Evolutionary conservation across 2,888 invertebrate species (phyloP).

Genomic region (Aphelenchoides bicaudatus): DNA sequence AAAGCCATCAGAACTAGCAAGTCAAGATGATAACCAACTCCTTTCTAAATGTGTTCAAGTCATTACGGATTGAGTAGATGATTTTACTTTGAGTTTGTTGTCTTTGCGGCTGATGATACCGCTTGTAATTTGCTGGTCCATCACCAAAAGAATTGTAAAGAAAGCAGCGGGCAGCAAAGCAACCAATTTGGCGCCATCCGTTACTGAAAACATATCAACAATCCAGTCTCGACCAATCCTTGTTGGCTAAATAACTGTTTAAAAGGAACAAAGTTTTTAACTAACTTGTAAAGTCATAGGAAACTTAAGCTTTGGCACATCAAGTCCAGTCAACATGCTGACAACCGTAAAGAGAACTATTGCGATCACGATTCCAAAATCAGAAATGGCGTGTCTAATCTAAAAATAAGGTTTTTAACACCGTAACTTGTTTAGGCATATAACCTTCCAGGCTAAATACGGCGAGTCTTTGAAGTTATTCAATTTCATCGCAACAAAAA

Average conservation of each 20-base stretch:
- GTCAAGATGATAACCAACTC: slow-evolving; percentile 90
- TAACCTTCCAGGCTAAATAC: slow-evolving; percentile 59
- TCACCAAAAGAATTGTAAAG: slow-evolving; percentile 63
- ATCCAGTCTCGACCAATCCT: slow-evolving; percentile 43
- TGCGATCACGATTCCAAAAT: slow-evolving; percentile 65
- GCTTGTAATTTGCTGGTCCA: slow-evolving; percentile 66
- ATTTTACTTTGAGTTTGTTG: slow-evolving; percentile 62
- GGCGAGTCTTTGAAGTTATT: slow-evolving; percentile 54
- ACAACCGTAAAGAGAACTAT: slow-evolving; percentile 63
- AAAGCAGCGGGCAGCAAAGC: slow-evolving; percentile 63
- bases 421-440: slow-evolving; percentile 3
- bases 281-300: slow-evolving; percentile 56
- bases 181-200: slow-evolving; percentile 51
- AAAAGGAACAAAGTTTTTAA: no score
- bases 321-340: slow-evolving; percentile 59
- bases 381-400: slow-evolving; percentile 63
- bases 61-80: neutral
- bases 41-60: slow-evolving; percentile 72
- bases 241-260: no score
- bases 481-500: slow-evolving; percentile 58
- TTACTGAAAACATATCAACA: slow-evolving; percentile 36
- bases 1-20: slow-evolving; percentile 80
- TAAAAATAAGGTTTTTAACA: slow-evolving; percentile 24
- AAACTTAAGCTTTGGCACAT: slow-evolving; percentile 64
- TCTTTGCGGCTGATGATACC: slow-evolving; percentile 65